Base-by-base conservation (phyloP, 2,113 vertebrate species). In the Neoarius graeffei region DNA sequence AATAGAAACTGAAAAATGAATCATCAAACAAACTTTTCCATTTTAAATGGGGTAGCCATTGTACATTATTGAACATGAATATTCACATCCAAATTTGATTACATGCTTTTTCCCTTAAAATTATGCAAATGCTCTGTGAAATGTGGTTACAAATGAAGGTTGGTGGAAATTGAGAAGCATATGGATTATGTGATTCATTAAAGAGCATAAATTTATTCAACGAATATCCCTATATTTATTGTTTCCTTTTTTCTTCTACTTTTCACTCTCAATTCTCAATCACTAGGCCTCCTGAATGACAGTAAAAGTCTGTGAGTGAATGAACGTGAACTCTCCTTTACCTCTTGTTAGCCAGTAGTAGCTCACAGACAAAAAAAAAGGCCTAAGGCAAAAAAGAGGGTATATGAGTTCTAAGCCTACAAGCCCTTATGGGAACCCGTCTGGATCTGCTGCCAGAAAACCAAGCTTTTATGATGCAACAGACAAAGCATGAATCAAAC, bases 301-400 rank as follows among this genome's bases (percentile, higher is more conserved):
- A 90, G 88, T 85, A 86, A 89, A 67, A 57, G 57, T 91, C 91
- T 89, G 85, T 91, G 67, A 85, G 84, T 76, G 83, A 86, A 71
- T 86, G 84, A 81, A 89, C 84, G 83, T 94, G 94, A 95, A 95
- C 94, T 93, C 92, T 92, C 87, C 90, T 93, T 91, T 90, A 86
- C 85, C 85, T 88, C 90, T 87, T 93, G 89, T 89, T 89, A 88
- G 91, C 89, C 90, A 87, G 84, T 90, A 90, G 89, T 89, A 90
- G 90, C 85, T 87, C 81, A 67, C 89, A 94, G 93, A 94, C 91
- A 79, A 93, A 91, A 94, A 93, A 93, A 91, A 86, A 87, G 85
- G 91, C 95, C 93, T 0, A 87, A 89, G 94, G 94, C 93, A 15
- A 89, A 90, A 89, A 92, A 69, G 19, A 35, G 59, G 57, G 80